A percentile compares a stretch with the other conserved stretches of the same genome.
phyloP scores from a whole-genome alignment of 2,113 vertebrate species.

The Polyodon spathula region DNA sequence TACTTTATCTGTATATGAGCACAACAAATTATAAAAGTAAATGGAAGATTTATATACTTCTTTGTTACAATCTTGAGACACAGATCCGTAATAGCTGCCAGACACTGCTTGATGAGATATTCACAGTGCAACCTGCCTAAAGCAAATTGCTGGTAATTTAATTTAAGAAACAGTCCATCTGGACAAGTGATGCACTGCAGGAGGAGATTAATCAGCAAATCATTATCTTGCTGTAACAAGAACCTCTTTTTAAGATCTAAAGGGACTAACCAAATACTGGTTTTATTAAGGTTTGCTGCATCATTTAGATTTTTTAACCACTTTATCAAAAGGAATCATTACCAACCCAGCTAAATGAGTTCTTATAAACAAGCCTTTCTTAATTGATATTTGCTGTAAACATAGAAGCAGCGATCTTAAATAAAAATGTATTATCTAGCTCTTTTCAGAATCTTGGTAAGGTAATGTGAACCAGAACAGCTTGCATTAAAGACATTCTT shows the following conservation, averaged over 20 bases:
- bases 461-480: too few species aligned
- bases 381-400: too few species aligned
- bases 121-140: not conserved
- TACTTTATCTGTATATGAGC: too few species aligned
- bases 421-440: too few species aligned
- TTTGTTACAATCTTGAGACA: not conserved
- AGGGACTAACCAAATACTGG: not conserved
- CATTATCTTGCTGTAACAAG: not conserved
- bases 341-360: too few species aligned
- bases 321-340: not conserved
- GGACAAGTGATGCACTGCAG: not conserved
- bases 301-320: not conserved
- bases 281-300: not conserved
- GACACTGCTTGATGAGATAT: not conserved
- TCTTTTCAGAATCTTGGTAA: too few species aligned
- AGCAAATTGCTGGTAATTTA: slow-evolving; percentile 13
- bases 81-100: not conserved
- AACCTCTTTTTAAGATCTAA: not conserved
- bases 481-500: too few species aligned
- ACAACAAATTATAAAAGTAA: too few species aligned
- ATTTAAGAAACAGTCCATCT: slow-evolving; percentile 10
- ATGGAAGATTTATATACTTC: too few species aligned
- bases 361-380: too few species aligned
- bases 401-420: too few species aligned
- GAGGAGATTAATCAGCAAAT: slow-evolving; percentile 2